phyloP scores from a whole-genome alignment of 2,113 vertebrate genomes.

The Petrocephalus zakoni region DNA sequence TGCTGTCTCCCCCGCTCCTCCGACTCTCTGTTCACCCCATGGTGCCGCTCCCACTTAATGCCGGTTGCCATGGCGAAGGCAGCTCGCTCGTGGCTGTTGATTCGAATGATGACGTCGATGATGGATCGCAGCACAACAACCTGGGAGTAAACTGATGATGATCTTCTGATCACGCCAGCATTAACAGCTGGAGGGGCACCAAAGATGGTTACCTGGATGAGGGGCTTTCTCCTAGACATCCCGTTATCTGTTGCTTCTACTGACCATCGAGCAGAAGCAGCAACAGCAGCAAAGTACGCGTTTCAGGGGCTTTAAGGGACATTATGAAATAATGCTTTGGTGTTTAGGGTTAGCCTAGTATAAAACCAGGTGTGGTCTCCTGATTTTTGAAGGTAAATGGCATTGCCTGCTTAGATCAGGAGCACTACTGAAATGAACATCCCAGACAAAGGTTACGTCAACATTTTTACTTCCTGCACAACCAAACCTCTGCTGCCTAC shows the following conservation, averaged over 20 bases:
- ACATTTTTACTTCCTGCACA: background rate
- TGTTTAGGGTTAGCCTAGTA: background rate
- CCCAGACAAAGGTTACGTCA: background rate
- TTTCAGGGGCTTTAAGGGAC: background rate
- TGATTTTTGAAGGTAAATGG: background rate
- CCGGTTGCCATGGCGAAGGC: constrained; percentile 97
- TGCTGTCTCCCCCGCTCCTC: constrained; percentile 73
- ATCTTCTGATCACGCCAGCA: constrained; percentile 88
- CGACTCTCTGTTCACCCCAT: constrained; percentile 90
- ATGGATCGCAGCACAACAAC: constrained; percentile 95
- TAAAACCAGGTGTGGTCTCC: background rate
- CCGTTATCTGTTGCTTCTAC: background rate
- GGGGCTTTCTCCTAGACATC: background rate
- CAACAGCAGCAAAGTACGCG: background rate
- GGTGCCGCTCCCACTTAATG: constrained; percentile 89
- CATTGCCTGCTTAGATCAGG: background rate
- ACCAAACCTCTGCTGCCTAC: background rate
- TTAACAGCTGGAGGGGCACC: constrained; percentile 67
- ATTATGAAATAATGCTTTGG: background rate
- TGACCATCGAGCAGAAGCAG: background rate
- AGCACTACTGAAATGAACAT: background rate
- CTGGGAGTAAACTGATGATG: constrained; percentile 87
- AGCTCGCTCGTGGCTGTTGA: constrained; percentile 89
- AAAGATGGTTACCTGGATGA: background rate
- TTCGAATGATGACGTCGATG: constrained; percentile 95